phyloP scores from a whole-genome alignment of 2,113 vertebrate species.

The Megaceryle torquata region DNA sequence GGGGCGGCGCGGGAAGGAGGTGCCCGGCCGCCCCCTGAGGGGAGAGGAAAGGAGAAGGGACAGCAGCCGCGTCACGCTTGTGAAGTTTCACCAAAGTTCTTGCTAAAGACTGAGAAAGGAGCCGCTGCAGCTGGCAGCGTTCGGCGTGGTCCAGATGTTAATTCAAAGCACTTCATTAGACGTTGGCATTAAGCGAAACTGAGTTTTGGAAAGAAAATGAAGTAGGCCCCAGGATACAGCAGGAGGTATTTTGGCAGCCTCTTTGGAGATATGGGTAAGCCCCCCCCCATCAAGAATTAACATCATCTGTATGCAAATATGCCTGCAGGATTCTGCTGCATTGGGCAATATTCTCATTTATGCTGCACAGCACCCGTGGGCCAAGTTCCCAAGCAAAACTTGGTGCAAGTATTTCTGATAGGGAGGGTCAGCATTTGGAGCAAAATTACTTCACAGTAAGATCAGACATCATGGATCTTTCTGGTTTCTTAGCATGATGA shows the following conservation, averaged over 20 bases:
- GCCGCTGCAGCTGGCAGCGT: rapidly evolving
- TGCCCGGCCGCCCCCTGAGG: neutral
- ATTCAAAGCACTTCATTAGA: neutral
- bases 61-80: rapidly evolving
- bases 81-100: neutral
- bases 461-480: neutral
- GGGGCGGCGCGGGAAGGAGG: neutral
- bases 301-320: neutral
- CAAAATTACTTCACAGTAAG: neutral
- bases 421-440: neutral
- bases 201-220: neutral
- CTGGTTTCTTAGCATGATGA: neutral
- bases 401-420: neutral
- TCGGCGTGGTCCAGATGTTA: neutral
- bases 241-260: neutral
- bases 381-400: neutral
- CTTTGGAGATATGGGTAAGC: neutral
- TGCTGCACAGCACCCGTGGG: neutral
- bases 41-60: too few species aligned
- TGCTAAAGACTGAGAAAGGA: neutral
- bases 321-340: neutral
- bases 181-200: neutral
- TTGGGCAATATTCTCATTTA: neutral
- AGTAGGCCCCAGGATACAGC: neutral
- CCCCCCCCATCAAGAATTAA: neutral